These are phyloP conservation scores for Protophormia terraenovae DNA, from an alignment of 2,888 invertebrate species.

Conservation along the genomic window DNA sequence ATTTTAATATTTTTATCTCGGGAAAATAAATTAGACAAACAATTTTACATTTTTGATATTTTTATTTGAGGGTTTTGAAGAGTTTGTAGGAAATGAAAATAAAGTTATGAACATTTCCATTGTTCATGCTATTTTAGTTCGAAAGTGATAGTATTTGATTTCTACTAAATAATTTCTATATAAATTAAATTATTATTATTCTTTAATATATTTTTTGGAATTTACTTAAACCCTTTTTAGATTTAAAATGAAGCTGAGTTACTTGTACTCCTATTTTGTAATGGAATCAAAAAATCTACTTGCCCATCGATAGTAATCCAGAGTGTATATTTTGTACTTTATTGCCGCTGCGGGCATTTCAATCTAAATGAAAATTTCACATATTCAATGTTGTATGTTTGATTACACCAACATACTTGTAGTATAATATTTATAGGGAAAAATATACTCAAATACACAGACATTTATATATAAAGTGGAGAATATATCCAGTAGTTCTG, in stretches of 20 bases:
- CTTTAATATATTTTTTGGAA: neutral
- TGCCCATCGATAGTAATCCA: constrained; percentile 48
- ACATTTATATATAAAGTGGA: too few species aligned
- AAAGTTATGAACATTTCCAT: too few species aligned
- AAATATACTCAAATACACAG: neutral
- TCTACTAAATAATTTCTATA: too few species aligned
- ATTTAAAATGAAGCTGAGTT: neutral
- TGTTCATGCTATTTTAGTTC: too few species aligned
- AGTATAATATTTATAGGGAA: neutral
- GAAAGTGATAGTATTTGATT: too few species aligned
- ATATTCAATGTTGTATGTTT: constrained; percentile 57
- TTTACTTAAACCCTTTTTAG: neutral
- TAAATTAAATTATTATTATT: too few species aligned
- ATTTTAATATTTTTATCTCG: too few species aligned
- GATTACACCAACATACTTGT: neutral
- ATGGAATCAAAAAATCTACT: neutral
- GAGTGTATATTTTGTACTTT: constrained; percentile 63
- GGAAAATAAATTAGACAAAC: too few species aligned
- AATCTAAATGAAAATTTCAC: constrained; percentile 67
- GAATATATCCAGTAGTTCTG: too few species aligned
- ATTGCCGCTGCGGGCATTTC: constrained; percentile 66
- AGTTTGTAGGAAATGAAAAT: too few species aligned
- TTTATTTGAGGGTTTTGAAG: too few species aligned
- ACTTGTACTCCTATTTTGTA: neutral
- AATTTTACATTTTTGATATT: too few species aligned